Percentiles rank a stretch among this genome's conserved stretches.
Conservation (phyloP, 1,140 invertebrate species). For the Zaprionus vittiger region DNA sequence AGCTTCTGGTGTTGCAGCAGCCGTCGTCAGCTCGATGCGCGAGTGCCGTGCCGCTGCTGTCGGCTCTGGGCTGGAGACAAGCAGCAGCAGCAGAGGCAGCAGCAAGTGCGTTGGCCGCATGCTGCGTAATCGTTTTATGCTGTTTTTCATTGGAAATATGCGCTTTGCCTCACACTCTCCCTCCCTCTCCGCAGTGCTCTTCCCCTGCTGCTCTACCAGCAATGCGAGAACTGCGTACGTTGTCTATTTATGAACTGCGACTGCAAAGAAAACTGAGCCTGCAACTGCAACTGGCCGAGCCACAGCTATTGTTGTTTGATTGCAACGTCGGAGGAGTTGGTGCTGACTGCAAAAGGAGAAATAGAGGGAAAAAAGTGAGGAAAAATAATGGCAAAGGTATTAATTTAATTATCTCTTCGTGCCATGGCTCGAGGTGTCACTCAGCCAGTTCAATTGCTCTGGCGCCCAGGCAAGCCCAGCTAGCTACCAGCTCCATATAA, state of each 20-base stretch:
- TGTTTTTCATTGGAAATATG: constrained; percentile 55
- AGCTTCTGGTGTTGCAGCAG: constrained; percentile 31
- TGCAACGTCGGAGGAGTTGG: constrained; percentile 8
- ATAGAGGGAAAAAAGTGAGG: constrained; percentile 10
- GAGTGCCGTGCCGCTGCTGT: constrained; percentile 32
- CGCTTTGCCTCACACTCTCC: constrained; percentile 10
- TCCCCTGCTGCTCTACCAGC: neutral
- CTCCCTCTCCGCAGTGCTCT: neutral
- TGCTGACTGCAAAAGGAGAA: constrained; percentile 4
- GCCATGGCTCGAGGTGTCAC: constrained; percentile 54
- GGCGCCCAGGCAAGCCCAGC: constrained; percentile 2
- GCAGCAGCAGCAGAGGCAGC: constrained; percentile 15
- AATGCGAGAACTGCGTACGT: constrained; percentile 20
- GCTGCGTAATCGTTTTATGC: constrained; percentile 46
- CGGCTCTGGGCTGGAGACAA: constrained; percentile 28
- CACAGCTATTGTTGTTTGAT: constrained; percentile 11
- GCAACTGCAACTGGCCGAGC: neutral
- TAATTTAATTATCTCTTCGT: constrained; percentile 61
- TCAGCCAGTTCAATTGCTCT: constrained; percentile 44
- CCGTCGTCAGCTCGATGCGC: constrained; percentile 27
- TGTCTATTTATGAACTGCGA: constrained; percentile 47
- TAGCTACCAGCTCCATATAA: constrained; percentile 31
- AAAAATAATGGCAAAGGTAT: constrained; percentile 54
- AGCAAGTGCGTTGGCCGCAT: constrained; percentile 46
- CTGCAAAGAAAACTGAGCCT: neutral